These are phyloP conservation scores for Chionodraco myersi DNA, from an alignment of 2,113 vertebrate species.

Conservation along the genomic window DNA sequence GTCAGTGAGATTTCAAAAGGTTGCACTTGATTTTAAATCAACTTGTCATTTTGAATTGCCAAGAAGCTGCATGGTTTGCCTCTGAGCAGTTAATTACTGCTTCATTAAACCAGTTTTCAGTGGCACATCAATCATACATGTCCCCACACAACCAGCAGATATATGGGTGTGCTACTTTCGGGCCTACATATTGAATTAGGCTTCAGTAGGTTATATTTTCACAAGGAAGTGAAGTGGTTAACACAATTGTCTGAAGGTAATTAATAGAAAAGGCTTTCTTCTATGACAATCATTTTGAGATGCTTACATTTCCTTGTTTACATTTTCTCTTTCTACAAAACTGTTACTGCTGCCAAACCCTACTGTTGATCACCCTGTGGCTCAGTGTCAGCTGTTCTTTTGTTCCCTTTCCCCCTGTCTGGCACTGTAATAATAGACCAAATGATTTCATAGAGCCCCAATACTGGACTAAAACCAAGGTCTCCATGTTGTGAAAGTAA, in stretches of 20 bases:
- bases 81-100: constrained; percentile 52
- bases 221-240: not conserved
- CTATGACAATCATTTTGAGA: not conserved
- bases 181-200: not conserved
- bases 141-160: constrained; percentile 6
- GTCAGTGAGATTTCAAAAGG: not conserved
- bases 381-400: not conserved
- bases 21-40: not conserved
- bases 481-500: not conserved
- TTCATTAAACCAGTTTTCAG: constrained; percentile 70
- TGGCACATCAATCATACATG: constrained; percentile 25
- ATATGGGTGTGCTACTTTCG: not conserved
- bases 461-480: not conserved
- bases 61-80: constrained; percentile 30
- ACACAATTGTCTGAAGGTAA: not conserved
- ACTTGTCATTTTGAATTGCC: constrained; percentile 23
- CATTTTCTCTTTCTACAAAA: not conserved
- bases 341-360: not conserved
- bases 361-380: not conserved
- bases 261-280: not conserved
- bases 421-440: not conserved
- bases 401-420: not conserved
- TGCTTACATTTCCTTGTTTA: not conserved
- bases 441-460: not conserved
- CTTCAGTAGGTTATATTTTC: not conserved